Evolutionary conservation across 2,888 invertebrate species (phyloP), one percentile per base, ranked within the genome.

Genomic region (Cybosia mesomella): DNA sequence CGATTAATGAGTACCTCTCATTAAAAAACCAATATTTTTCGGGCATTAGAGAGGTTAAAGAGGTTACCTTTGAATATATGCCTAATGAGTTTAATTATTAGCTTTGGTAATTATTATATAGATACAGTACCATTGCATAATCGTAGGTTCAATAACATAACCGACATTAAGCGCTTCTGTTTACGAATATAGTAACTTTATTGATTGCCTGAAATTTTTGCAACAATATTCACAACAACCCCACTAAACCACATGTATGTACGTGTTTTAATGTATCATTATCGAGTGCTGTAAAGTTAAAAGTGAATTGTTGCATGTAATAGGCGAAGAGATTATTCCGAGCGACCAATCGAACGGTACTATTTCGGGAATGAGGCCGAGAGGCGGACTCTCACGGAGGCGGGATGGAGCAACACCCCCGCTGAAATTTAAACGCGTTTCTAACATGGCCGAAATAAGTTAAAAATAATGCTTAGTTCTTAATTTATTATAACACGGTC

Each of bases 331-430:
- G 88, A 87, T 88, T 86, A 86, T 82, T 81, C 80, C 72, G 77
- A 80, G 81, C 90, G 82, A 86, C 94, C 94, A 94, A 94, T 94
- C 87, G 85, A 83, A 83, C 68, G 86, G 83, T 85, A 85, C 85
- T 90, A 89, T 90, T 91, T 88, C 80, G 86, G 88, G 89, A 90
- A 86, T 86, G 77, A 83, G 83, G 81, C 72, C 85, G 82, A 87
- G 89, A 91, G 92, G 92, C 91, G 91, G 90, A 83, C 85, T 86
- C 82, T 80, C 75, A 75, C 79, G 87, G 87, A 88, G 90, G 89
- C 86, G 89, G 87, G 88, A 88, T 82, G 81, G 58, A 77, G 76
- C 66, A 54, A 81, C 81, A 84, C 80, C 86, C 84, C 77, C 71
- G 73, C 84, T 85, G 82, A 86, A 85, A 83, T 83, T 83, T 74